Percentiles rank a stretch among this genome's conserved stretches.
Evolutionary conservation across 2,113 vertebrate species (phyloP).

Genomic region (Scatophagus argus): DNA sequence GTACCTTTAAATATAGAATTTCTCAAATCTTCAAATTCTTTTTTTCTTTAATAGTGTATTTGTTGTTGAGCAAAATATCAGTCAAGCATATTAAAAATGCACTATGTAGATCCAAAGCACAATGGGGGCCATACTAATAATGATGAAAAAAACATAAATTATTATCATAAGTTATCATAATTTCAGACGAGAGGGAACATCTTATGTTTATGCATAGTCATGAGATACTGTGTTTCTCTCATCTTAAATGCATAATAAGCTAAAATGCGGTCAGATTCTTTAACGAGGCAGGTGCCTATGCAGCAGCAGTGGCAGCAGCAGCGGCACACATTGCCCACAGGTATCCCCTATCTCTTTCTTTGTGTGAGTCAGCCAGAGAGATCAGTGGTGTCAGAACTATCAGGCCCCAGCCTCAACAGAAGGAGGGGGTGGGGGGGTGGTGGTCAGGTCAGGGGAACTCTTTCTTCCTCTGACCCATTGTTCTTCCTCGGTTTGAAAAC

Average conservation of each 20-base stretch:
- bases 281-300: conserved; percentile 57
- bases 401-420: conserved; percentile 66
- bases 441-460: conserved; percentile 77
- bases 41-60: background rate
- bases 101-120: background rate
- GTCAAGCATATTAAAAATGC: background rate
- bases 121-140: background rate
- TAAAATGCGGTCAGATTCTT: conserved; percentile 21
- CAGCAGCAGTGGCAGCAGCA: conserved; percentile 44
- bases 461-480: conserved; percentile 84
- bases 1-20: background rate
- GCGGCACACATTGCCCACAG: conserved; percentile 64
- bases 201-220: background rate
- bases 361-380: conserved; percentile 70
- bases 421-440: too few relatives aligned
- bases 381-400: conserved; percentile 77
- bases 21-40: background rate
- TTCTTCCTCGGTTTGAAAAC: conserved; percentile 83
- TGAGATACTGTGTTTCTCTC: background rate
- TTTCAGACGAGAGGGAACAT: background rate
- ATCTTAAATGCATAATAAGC: conserved; percentile 18
- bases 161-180: background rate
- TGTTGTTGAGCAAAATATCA: too few relatives aligned
- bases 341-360: conserved; percentile 66
- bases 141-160: background rate